Evolutionary conservation across 2,113 vertebrate genomes (phyloP), one percentile per base, ranked within the genome.

Genomic region (Australoheros scitulus): DNA sequence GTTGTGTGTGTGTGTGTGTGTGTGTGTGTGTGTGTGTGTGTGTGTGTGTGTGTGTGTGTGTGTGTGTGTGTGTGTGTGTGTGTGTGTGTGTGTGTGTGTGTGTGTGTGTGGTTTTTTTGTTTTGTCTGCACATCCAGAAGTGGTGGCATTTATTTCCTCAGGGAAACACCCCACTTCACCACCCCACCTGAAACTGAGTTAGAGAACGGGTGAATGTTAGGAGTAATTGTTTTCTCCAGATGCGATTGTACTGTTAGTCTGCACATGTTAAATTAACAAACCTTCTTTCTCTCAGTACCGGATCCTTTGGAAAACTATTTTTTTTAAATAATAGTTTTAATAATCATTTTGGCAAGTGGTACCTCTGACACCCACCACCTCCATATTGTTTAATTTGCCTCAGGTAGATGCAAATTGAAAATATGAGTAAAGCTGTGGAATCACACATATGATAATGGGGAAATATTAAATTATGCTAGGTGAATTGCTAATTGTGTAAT

Each of bases 401-500:
- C 26, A 70, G 64, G 47, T 80, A 76, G 50, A 83, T 68, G 58
- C 29, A 87, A 81, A 88, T 84, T 85, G 61, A 86, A 89, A 88
- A 83, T 80, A 82, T 64, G 81, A 72, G 85, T 78, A 52, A 58
- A 75, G 63, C 24, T 87, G 57, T 76, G 78, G 57, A 88, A 80
- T 82, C 65, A 56, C 22, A 59, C 6, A 34, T 55, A 55, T 72
- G 77, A 79, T 88, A 79, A 88, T 87, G 50, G 60, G 7, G 41
- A 72, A 70, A 82, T 79, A 22, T 47, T 50, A 72, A 79, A 26
- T 34, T 70, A 63, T 87, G 52, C 75, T 61, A n/a, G 11, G 29
- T 81, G 79, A 84, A 88, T 88, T 65, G 20, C 61, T 90, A 85
- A 90, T 87, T 81, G 64, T 72, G 79, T 64, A 76, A 81, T 79